These are phyloP conservation scores for Naja naja DNA, from an alignment of 2,113 vertebrate genomes.

Conservation along the genomic window DNA sequence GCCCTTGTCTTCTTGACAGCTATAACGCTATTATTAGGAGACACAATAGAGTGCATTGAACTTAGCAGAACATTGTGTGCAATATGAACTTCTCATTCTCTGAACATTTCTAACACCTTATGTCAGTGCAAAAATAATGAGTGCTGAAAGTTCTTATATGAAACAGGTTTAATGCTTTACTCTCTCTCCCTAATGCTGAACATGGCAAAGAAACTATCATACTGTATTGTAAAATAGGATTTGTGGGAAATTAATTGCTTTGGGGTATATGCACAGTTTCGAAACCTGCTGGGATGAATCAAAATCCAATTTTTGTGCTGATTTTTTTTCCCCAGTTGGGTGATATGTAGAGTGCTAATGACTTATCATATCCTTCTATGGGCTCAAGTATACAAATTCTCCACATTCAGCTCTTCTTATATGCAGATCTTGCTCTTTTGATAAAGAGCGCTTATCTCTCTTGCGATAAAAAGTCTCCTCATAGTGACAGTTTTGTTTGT, in stretches of 20 bases:
- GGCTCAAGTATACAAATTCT: constrained; percentile 9
- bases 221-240: neutral
- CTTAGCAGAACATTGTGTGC: neutral
- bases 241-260: constrained; percentile 11
- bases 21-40: neutral
- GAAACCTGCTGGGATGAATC: neutral
- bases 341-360: constrained; percentile 21
- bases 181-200: neutral
- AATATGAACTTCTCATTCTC: neutral
- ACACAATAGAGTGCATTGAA: neutral
- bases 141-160: neutral
- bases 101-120: neutral
- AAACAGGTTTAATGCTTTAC: neutral
- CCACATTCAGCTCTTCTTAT: constrained; percentile 36
- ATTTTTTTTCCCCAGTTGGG: constrained; percentile 11
- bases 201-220: neutral
- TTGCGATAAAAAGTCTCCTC: constrained; percentile 47
- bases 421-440: constrained; percentile 30
- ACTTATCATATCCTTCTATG: constrained; percentile 6
- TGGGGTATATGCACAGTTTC: neutral
- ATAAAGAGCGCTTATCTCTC: neutral
- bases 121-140: neutral
- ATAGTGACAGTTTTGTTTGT: constrained; percentile 43
- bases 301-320: neutral
- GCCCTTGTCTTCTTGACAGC: neutral